Conservation (phyloP, 2,797 vertebrate species). For the Xenops minutus region DNA sequence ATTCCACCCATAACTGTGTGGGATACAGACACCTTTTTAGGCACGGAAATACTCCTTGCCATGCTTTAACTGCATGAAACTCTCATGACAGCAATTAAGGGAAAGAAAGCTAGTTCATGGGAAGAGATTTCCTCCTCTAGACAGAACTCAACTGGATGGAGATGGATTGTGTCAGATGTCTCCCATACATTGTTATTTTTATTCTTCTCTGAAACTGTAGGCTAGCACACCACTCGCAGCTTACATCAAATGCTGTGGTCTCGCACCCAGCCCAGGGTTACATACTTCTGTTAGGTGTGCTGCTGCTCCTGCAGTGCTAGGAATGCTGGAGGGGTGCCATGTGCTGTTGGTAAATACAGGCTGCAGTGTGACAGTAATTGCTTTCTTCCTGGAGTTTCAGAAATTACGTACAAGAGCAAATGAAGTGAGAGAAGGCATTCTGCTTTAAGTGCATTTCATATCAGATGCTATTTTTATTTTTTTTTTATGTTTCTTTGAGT, state of each 20-base stretch:
- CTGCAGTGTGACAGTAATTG: slow-evolving; percentile 30
- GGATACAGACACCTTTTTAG: neutral
- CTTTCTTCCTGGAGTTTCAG: slow-evolving; percentile 45
- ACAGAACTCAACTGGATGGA: neutral
- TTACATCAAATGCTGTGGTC: slow-evolving; percentile 32
- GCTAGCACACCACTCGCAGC: neutral
- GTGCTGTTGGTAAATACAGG: slow-evolving; percentile 60
- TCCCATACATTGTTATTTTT: slow-evolving; percentile 5
- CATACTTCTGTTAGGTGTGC: slow-evolving; percentile 71
- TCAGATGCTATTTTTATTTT: neutral
- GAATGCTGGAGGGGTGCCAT: slow-evolving; percentile 72
- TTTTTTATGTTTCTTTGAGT: neutral
- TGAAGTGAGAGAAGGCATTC: neutral
- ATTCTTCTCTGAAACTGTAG: neutral
- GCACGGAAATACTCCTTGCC: neutral
- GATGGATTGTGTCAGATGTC: neutral
- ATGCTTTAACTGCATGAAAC: neutral
- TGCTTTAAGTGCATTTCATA: neutral
- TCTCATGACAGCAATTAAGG: neutral
- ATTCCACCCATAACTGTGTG: neutral
- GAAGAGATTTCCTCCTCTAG: neutral
- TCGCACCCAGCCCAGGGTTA: slow-evolving; percentile 45
- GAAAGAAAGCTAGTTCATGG: neutral
- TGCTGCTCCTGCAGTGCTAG: slow-evolving; percentile 46
- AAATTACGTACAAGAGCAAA: neutral